Base-by-base conservation (phyloP, 2,888 invertebrate species). In the Watsonalla binaria region DNA sequence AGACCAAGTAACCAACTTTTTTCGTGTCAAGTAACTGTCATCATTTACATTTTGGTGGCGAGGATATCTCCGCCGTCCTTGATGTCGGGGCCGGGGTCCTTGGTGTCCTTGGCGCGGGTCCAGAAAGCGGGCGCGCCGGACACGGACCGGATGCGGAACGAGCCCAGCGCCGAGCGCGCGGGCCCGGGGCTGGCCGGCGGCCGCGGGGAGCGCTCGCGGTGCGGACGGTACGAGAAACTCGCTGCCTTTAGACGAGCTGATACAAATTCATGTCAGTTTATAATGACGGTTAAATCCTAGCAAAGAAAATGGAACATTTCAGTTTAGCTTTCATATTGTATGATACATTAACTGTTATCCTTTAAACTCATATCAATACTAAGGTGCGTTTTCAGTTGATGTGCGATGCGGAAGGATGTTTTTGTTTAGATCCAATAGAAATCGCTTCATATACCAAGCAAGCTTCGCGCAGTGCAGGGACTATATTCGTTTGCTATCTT, bases 211-310 rank as follows among this genome's bases (percentile, higher is more conserved):
- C 77, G 73, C 35, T 84, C 86, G 6, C 81, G 63, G 0, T 85
- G 86, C 6, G 80, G 74, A 6, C 82, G 74, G 63, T 81, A 82
- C 1, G 87, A 86, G 67, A 87, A 87, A 62, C 86, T 86, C 24
- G 86, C 84, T 4, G 87, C 86, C 63, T 87, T 82, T 14, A 86
- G 65, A 34, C 86, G 63, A 0, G 86, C 84, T 6, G 66, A 54
- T 6, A 46, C 47, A 35, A 34, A 6, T 2, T 42, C 11, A 11
- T 11, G 11, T 42, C 11, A 42, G 1, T 42, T 11, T 8, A 11
- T 37, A 5, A 37, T 5, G 37, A 5, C 2, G 8, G 37, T 6
- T 6, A 37, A 5, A 5, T 8, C 35, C 35, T 37, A 5, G 8
- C 8, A 7, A n/a, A n/a, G n/a, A n/a, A n/a, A n/a, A n/a, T n/a